These are phyloP conservation scores for Poliocrania exsul DNA, from an alignment of 2,797 vertebrate species.

Conservation along the genomic window DNA sequence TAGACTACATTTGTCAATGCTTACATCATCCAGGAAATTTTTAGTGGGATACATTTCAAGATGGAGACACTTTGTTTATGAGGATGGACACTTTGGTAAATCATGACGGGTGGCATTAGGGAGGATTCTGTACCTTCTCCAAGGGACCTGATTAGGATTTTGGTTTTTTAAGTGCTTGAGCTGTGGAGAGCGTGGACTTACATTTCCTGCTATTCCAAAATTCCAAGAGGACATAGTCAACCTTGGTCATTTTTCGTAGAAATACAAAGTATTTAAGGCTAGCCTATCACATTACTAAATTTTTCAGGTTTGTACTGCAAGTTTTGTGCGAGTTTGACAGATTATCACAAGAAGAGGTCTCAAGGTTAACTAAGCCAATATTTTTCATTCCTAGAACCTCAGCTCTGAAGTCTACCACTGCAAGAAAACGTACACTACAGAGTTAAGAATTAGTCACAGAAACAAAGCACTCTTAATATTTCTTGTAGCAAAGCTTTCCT, in stretches of 20 bases:
- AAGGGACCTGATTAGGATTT: not conserved
- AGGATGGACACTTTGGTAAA: not conserved
- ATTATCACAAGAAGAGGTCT: not conserved
- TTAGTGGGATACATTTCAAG: not conserved
- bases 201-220: fast-evolving
- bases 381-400: not conserved
- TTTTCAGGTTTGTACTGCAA: not conserved
- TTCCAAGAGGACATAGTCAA: not conserved
- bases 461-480: not conserved
- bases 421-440: not conserved
- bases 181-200: not conserved
- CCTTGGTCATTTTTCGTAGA: not conserved
- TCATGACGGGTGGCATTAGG: not conserved
- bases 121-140: not conserved
- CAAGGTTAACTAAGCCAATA: not conserved
- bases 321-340: not conserved
- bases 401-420: not conserved
- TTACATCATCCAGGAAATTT: not conserved
- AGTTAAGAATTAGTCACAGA: not conserved
- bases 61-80: not conserved
- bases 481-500: not conserved
- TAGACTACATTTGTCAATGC: not conserved
- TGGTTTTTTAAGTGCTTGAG: not conserved
- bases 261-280: not conserved
- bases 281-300: not conserved